Base-by-base conservation (phyloP, 2,797 vertebrate species). In the Hypotaenidia okinawae region DNA sequence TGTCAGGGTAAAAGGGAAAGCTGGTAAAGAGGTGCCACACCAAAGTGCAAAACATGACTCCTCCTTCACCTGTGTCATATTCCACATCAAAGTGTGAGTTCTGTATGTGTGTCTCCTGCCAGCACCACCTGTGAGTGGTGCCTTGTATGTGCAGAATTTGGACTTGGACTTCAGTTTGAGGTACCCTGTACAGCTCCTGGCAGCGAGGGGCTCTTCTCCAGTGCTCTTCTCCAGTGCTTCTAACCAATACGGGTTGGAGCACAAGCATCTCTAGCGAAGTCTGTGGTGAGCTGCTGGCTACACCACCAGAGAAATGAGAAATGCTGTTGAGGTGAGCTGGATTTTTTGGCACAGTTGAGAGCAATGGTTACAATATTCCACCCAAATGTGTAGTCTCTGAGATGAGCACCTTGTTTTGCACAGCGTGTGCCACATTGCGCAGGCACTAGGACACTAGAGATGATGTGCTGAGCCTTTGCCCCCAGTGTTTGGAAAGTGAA, bases 131-230 rank as follows among this genome's bases (percentile, higher is more conserved):
- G 0, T 1, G 23, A 35, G 24, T 3, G 6, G 47, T 47, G 39
- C 30, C 57, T 25, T 32, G 2, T 17, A 1, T 28, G 24, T 1
- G 0, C 6, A 51, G 37, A 7, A 2, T 37, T 61, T 37, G 0
- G 52, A 15, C 35, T 43, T 6, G 47, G 47, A 18, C 43, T 66
- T n/a, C 5, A 3, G 24, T 43, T 14, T 32, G 82, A 52, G 79
- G 68, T 55, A 6, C n/a, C 1, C 16, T 1, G 17, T 10, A 0
- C 28, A 3, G 51, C 14, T 41, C n/a, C 39, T 69, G 79, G 18
- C 62, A 33, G 39, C 6, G 0, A 16, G 90, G 61, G 59, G 63
- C 74, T 19, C 37, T 37, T 37, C 52, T 61, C 16, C 21, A 11
- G 23, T 8, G 73, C 52, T 51, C 27, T 43, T 57, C 52, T 61